Base-by-base conservation (phyloP, 2,888 invertebrate species). In the Spodoptera exigua region DNA sequence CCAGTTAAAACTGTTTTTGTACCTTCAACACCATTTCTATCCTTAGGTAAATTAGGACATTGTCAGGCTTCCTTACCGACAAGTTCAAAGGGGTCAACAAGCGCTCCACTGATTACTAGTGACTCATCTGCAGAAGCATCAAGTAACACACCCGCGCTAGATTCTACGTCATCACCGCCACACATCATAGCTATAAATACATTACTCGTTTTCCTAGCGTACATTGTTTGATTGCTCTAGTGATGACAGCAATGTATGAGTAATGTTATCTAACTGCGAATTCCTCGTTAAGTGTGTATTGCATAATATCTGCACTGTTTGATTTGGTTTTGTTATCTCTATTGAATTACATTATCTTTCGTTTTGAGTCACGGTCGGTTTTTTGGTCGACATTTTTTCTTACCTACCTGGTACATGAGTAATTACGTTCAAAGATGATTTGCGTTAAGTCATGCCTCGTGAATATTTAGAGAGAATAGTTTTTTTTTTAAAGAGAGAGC, bases 241-340 rank as follows among this genome's bases (percentile, higher is more conserved):
- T 53, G 59, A 56, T 69, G 55, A 68, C 49, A 56, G 74, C 59
- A 63, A 51, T 68, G 74, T 52, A 46, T 36, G 32, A n/a, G 18
- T 51, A 18, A 46, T 17, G 4, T 17, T 43, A 35, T 13, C 9
- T 11, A 12, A 10, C n/a, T 36, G 16, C 12, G n/a, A 48, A 39
- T 37, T 34, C 34, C 13, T 55, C 21, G 10, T 35, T 52, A 7
- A n/a, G 3, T 13, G 13, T 14, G 16, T 54, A 7, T 49, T 54
- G 53, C 45, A 60, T 60, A 46, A 64, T 68, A 46, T 51, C 51
- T 51, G 37, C 60, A 41, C 16, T 47, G 13, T 34, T 34, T 37
- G 16, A 2, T 37, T 2, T 17, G 4, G 39, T 43, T 62, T 13
- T 58, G 45, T 56, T 65, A 61, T 55, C 45, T 27, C 7, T 56